phyloP scores from a whole-genome alignment of 2,888 invertebrate genomes.

The Rhagonycha lutea region DNA sequence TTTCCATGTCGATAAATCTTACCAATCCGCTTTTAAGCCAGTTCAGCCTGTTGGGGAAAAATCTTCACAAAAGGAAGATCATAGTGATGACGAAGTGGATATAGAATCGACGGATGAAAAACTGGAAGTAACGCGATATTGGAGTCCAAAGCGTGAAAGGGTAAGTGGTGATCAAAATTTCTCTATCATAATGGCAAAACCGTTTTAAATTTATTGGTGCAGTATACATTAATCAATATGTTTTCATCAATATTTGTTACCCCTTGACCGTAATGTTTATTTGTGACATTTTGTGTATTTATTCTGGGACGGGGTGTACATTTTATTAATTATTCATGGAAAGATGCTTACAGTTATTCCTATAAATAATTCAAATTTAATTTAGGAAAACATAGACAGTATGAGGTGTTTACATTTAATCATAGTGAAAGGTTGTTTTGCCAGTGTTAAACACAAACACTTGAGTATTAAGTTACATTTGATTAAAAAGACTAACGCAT shows the following conservation, averaged over 20 bases:
- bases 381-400: slow-evolving; percentile 49
- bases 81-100: slow-evolving; percentile 83
- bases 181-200: background rate
- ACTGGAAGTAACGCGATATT: slow-evolving; percentile 49
- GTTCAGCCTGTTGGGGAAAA: slow-evolving; percentile 54
- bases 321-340: slow-evolving; percentile 26
- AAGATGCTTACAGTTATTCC: slow-evolving; percentile 46
- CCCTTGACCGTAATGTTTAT: background rate
- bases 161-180: slow-evolving; percentile 47
- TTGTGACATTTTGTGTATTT: slow-evolving; percentile 18
- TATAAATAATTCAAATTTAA: slow-evolving; percentile 54
- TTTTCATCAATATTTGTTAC: background rate
- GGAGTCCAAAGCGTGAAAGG: slow-evolving; percentile 60
- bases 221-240: background rate
- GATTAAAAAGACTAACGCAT: slow-evolving; percentile 54
- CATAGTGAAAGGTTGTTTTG: slow-evolving; percentile 52
- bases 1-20: slow-evolving; percentile 39
- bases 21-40: slow-evolving; percentile 65
- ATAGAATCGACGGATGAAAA: slow-evolving; percentile 87
- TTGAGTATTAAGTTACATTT: slow-evolving; percentile 54
- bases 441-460: slow-evolving; percentile 51
- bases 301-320: slow-evolving; percentile 12
- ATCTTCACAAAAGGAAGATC: slow-evolving; percentile 56
- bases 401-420: slow-evolving; percentile 55
- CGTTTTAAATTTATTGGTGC: background rate